Evolutionary conservation across 37 sponge, comb jelly and placozoan genomes (phyloP), one percentile per base, ranked within the genome.

Genomic region (Bolinopsis microptera): DNA sequence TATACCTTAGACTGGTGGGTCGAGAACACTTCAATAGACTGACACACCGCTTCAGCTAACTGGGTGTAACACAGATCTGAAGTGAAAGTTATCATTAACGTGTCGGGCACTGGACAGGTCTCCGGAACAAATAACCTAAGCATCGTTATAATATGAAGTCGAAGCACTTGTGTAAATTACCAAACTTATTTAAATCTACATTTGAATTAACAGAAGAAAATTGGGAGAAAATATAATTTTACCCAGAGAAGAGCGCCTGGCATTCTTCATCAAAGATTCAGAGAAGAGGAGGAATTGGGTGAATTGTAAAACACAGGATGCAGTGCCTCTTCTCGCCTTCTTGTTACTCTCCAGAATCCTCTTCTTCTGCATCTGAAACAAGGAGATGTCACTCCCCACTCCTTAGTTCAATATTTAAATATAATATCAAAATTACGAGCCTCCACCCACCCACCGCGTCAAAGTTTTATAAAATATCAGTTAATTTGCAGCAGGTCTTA

Each of bases 301-400:
- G 22, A 86, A 86, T 25, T 86, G 90, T 3, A 86, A 34, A 0
- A 86, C 90, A 39, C 90, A 36, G n/a, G 90, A n/a, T 22, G 61
- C 61, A 3, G 90, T 86, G 3, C 90, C 90, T 26, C 90, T 13
- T 26, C 34, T 34, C 21, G 61, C 34, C 61, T 86, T 86, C 61
- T 86, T 86, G 61, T 86, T 86, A 22, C 8, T 24, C 61, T 86
- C 90, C 90, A 39, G 90, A n/a, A 86, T 86, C 90, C 31, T 86
- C 28, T 39, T 40, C 24, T 34, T 38, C 26, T 86, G 90, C 31
- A 30, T n/a, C 75, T 72, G n/a, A n/a, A n/a, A n/a, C n/a, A 67
- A 67, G 21, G 21, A 67, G 21, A 67, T 67, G 21, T 13, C 18
- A 67, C 21, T 67, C 21, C 21, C 21, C 21, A 21, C n/a, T n/a